Percentiles rank a stretch among this genome's conserved stretches.
Evolutionary conservation across 1,140 invertebrate species (phyloP).

Genomic region (Zaprionus vittiger): DNA sequence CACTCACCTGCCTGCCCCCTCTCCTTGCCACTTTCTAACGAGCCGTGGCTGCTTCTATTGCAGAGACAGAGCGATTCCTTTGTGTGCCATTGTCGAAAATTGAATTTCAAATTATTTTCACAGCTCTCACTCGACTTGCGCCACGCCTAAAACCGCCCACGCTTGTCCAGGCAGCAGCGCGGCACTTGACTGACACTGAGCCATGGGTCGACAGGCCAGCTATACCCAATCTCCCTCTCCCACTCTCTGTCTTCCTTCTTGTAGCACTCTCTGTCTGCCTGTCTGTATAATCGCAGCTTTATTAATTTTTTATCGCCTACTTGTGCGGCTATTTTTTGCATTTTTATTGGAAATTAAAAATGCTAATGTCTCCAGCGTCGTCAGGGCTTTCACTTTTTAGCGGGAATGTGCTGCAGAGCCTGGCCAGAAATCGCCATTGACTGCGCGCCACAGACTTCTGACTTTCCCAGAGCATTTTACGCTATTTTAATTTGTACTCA

Average conservation of each 20-base stretch:
- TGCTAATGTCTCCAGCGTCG: constrained; percentile 67
- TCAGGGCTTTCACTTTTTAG: constrained; percentile 44
- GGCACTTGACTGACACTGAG: constrained; percentile 71
- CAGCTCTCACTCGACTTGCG: constrained; percentile 61
- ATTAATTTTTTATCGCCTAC: constrained; percentile 83
- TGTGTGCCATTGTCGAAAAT: constrained; percentile 83
- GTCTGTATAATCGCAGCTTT: constrained; percentile 80
- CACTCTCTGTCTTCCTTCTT: constrained; percentile 3
- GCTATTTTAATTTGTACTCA: constrained; percentile 67
- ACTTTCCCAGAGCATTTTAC: constrained; percentile 36
- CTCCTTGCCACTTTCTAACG: constrained; percentile 44
- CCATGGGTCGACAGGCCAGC: constrained; percentile 14
- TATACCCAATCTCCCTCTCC: neutral
- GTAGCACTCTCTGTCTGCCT: constrained; percentile 37
- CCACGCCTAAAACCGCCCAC: neutral
- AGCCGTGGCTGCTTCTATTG: constrained; percentile 43
- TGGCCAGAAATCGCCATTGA: neutral
- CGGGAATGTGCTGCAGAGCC: constrained; percentile 2
- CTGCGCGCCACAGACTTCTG: constrained; percentile 3
- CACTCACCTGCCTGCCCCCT: neutral
- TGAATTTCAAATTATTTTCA: constrained; percentile 83
- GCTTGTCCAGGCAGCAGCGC: neutral
- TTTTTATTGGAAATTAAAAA: constrained; percentile 84
- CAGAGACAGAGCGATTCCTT: constrained; percentile 69
- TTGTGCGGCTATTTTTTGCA: constrained; percentile 80